These are phyloP conservation scores for Thysanoteuthis rhombus DNA, from an alignment of 2,888 invertebrate genomes.

Conservation along the genomic window DNA sequence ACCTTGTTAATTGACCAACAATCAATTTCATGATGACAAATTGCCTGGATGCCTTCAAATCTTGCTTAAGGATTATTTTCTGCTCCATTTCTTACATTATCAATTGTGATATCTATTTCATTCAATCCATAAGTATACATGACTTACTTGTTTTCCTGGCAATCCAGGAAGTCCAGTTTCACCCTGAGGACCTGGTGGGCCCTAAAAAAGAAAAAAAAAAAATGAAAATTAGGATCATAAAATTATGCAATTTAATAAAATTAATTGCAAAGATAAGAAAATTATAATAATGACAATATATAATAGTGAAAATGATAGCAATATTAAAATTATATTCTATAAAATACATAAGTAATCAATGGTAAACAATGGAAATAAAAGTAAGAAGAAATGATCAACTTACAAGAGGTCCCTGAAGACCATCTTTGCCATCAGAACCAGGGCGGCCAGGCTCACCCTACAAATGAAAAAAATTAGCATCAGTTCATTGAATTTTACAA, in stretches of 20 bases:
- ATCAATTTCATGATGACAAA: too few relatives aligned
- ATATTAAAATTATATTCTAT: background rate
- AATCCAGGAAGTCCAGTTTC: slow-evolving; percentile 81
- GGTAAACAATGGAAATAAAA: background rate
- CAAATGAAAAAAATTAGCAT: background rate
- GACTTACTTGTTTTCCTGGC: slow-evolving; percentile 77
- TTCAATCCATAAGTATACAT: slow-evolving; percentile 29
- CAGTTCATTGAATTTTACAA: background rate
- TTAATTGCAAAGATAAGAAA: background rate
- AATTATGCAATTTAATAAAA: background rate
- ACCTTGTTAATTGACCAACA: too few relatives aligned
- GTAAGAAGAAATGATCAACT: slow-evolving; percentile 33
- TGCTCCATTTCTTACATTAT: background rate
- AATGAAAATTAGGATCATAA: slow-evolving; percentile 18
- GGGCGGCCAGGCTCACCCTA: slow-evolving; percentile 46
- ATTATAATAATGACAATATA: too few relatives aligned
- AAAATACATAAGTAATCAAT: background rate
- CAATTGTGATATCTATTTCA: background rate
- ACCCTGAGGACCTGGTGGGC: slow-evolving; percentile 55
- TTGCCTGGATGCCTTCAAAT: too few relatives aligned
- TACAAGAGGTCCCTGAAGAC: slow-evolving; percentile 51
- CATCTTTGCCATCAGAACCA: slow-evolving; percentile 51
- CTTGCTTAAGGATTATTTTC: background rate
- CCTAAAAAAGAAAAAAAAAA: slow-evolving; percentile 43
- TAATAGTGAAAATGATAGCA: background rate